A percentile compares a stretch with the other conserved stretches of the same genome.
These are phyloP conservation scores for Rhogogaster chlorosoma DNA, from an alignment of 2,888 invertebrate genomes.

Conservation along the genomic window DNA sequence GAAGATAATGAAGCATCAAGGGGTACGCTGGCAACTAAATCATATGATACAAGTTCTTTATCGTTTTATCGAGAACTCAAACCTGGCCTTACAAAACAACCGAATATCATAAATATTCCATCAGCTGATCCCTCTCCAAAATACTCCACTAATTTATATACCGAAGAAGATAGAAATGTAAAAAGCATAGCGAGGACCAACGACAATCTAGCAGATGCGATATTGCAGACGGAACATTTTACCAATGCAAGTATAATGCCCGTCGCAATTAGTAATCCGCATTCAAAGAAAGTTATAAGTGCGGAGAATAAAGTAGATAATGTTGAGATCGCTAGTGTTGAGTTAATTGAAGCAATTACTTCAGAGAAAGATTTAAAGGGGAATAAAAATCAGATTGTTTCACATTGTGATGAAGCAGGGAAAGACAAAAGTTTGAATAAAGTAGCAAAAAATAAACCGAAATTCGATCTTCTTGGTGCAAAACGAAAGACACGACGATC, in stretches of 20 bases:
- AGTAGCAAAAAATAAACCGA: background rate
- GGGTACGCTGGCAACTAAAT: background rate
- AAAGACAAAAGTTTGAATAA: constrained; percentile 60
- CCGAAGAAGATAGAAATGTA: background rate
- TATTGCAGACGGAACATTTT: background rate
- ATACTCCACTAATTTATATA: background rate
- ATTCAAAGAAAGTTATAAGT: background rate
- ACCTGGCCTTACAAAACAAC: background rate
- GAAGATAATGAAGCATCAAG: constrained; percentile 61
- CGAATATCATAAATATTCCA: background rate
- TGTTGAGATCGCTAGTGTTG: background rate
- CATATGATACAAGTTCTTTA: background rate
- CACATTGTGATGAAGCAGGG: constrained; percentile 50
- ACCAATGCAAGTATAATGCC: background rate
- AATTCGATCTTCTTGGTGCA: background rate
- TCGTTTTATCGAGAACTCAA: background rate
- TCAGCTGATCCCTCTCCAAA: background rate
- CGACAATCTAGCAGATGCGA: background rate
- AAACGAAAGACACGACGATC: constrained; percentile 58
- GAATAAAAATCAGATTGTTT: background rate
- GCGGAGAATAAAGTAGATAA: background rate
- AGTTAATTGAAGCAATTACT: background rate
- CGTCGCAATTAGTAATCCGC: background rate
- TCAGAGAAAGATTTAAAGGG: background rate
- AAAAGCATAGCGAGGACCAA: background rate